These are phyloP conservation scores for Carassius carassius DNA, from an alignment of 2,113 vertebrate species.

Conservation along the genomic window DNA sequence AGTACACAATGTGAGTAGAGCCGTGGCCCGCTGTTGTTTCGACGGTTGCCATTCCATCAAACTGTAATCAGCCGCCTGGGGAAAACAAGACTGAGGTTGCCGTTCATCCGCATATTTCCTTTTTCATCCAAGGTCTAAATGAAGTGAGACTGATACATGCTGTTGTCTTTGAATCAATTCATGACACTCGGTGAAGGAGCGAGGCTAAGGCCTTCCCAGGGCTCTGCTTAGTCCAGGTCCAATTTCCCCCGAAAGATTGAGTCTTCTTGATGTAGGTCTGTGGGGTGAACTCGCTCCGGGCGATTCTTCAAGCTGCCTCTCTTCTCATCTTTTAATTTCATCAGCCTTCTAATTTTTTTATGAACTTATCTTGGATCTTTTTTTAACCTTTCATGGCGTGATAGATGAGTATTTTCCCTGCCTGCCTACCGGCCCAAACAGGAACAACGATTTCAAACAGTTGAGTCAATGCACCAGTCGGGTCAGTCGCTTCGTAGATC, in stretches of 20 bases:
- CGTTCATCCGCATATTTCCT: neutral
- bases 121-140: conserved; percentile 13
- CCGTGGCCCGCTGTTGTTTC: neutral
- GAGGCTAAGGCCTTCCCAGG: conserved; percentile 34
- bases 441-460: neutral
- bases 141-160: neutral
- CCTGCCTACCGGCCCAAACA: neutral
- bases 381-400: conserved; percentile 64
- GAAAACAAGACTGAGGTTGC: neutral
- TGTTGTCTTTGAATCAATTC: conserved; percentile 13
- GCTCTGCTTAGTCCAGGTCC: conserved; percentile 47
- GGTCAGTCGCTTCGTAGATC: neutral
- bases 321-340: conserved; percentile 65
- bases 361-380: conserved; percentile 58
- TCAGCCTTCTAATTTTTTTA: conserved; percentile 68
- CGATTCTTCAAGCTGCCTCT: conserved; percentile 43
- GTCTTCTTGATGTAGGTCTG: conserved; percentile 52
- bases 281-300: conserved; percentile 49
- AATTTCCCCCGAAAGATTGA: conserved; percentile 65
- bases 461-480: neutral
- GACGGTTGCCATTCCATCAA: neutral
- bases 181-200: conserved; percentile 20
- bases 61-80: neutral
- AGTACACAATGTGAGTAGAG: neutral
- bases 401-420: conserved; percentile 30